These are phyloP conservation scores for Poecile atricapillus DNA, from an alignment of 2,113 vertebrate genomes.

Conservation along the genomic window DNA sequence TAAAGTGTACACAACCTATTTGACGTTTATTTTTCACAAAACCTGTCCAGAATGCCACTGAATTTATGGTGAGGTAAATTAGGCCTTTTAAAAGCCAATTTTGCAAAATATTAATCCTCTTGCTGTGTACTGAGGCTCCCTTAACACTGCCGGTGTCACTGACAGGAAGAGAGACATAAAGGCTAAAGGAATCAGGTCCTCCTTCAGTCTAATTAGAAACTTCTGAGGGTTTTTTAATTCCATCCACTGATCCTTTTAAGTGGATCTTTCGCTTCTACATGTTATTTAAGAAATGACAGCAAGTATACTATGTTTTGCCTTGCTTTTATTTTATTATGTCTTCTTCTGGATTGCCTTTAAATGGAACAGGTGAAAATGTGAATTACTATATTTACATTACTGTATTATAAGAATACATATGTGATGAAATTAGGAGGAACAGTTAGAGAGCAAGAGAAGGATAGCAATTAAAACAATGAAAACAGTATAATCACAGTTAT, in stretches of 20 bases:
- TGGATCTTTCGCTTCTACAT: neutral
- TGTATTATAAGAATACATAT: neutral
- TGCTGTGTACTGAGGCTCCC: neutral
- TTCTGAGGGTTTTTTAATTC: slow-evolving; percentile 4
- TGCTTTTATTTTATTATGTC: neutral
- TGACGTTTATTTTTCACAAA: neutral
- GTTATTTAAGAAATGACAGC: neutral
- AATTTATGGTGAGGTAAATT: slow-evolving; percentile 3
- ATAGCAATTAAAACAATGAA: neutral
- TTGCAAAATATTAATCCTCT: slow-evolving; percentile 31
- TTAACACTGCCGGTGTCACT: neutral
- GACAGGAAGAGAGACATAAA: neutral
- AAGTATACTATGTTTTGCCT: neutral
- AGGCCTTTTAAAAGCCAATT: slow-evolving; percentile 4
- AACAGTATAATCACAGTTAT: neutral
- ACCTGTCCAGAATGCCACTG: neutral
- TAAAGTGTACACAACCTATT: neutral
- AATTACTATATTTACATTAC: neutral
- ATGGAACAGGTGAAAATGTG: neutral
- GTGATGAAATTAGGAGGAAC: neutral
- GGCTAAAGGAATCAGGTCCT: neutral
- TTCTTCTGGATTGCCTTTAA: neutral
- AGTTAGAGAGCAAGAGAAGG: neutral
- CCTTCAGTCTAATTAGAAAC: slow-evolving; percentile 8
- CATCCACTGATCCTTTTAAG: neutral